phyloP scores from a whole-genome alignment of 1,140 invertebrate species.

The Diabrotica undecimpunctata region DNA sequence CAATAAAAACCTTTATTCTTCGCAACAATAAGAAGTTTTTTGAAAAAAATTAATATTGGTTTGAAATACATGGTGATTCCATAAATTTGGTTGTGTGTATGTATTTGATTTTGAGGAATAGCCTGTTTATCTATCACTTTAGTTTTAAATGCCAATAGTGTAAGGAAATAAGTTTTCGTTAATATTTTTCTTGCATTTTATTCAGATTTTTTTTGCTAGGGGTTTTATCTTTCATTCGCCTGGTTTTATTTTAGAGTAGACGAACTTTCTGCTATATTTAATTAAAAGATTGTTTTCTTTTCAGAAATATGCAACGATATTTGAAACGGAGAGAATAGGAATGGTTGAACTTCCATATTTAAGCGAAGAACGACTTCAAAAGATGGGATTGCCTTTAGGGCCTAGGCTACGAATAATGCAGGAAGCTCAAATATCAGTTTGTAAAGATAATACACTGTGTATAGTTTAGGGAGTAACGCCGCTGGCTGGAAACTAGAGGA shows the following conservation, averaged over 20 bases:
- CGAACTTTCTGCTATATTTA: neutral
- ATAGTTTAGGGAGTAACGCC: constrained; percentile 44
- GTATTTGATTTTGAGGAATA: no score
- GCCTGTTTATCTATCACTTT: no score
- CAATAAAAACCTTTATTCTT: no score
- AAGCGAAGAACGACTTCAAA: constrained; percentile 82
- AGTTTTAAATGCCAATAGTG: no score
- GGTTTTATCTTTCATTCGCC: no score
- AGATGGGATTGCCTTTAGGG: constrained; percentile 85
- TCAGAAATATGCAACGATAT: constrained; percentile 82
- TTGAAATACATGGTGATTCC: no score
- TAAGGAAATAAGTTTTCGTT: no score
- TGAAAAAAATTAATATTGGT: no score
- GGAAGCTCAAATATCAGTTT: constrained; percentile 74
- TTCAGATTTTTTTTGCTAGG: no score
- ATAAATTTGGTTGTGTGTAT: no score
- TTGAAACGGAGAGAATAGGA: constrained; percentile 86
- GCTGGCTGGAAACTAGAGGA: neutral
- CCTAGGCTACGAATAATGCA: constrained; percentile 84
- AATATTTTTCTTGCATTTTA: no score
- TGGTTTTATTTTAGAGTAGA: neutral
- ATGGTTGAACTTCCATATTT: constrained; percentile 90
- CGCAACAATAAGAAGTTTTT: no score
- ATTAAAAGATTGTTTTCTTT: constrained; percentile 35
- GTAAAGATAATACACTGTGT: constrained; percentile 54